Percentiles rank a stretch among this genome's conserved stretches.
Conservation (phyloP, 2,888 invertebrate species). For the Epirrita christyi region DNA sequence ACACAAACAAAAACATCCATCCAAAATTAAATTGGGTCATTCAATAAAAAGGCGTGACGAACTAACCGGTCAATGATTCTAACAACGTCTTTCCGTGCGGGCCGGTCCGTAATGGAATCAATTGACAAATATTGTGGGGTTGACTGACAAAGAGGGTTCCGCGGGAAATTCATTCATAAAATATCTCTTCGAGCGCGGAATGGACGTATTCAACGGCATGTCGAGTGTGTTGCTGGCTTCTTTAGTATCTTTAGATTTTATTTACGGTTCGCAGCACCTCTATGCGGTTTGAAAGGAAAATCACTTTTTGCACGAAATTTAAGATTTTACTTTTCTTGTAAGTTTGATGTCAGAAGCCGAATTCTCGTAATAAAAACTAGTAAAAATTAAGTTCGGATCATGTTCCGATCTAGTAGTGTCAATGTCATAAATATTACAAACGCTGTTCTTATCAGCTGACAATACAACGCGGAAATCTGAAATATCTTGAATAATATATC, state of each 20-base stretch:
- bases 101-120: constrained; percentile 46
- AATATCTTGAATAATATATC: no score
- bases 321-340: constrained; percentile 7
- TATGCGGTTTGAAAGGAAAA: constrained; percentile 21
- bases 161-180: constrained; percentile 41
- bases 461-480: no score
- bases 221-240: constrained; percentile 24
- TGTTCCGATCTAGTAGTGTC: no score
- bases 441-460: no score
- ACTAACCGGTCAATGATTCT: constrained; percentile 45
- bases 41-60: constrained; percentile 40
- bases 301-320: constrained; percentile 14
- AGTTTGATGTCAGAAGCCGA: constrained; percentile 2
- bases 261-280: constrained; percentile 24
- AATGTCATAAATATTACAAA: no score
- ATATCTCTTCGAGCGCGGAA: constrained; percentile 31
- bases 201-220: constrained; percentile 25
- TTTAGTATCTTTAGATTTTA: constrained; percentile 24
- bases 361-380: no score
- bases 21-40: constrained; percentile 38
- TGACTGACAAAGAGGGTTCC: constrained; percentile 37
- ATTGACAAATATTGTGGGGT: constrained; percentile 48
- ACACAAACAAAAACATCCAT: constrained; percentile 17
- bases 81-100: constrained; percentile 50
- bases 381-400: no score